phyloP scores from a whole-genome alignment of 2,113 vertebrate species.

The Catagonus wagneri region DNA sequence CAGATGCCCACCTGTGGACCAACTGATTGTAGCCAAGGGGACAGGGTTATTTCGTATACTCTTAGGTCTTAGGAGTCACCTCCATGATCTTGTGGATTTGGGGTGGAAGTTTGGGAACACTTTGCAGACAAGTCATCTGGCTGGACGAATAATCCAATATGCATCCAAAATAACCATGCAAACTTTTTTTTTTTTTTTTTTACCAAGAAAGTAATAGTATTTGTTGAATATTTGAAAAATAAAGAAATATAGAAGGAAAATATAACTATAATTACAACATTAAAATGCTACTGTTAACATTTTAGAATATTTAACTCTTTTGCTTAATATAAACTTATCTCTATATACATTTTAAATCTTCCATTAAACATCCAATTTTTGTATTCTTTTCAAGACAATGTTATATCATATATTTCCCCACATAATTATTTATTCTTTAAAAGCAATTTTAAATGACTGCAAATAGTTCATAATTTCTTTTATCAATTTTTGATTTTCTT shows the following conservation, averaged over 20 bases:
- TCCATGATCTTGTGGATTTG: not conserved
- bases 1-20: not conserved
- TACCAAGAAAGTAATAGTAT: not conserved
- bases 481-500: not conserved
- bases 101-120: not conserved
- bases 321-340: not conserved
- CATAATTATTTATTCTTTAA: not conserved
- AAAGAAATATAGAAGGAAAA: not conserved
- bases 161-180: not conserved
- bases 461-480: not conserved
- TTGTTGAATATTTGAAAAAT: slow-evolving; percentile 18
- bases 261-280: not conserved
- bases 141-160: not conserved
- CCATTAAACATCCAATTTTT: slow-evolving; percentile 18
- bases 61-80: not conserved
- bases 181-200: not conserved
- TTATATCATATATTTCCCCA: not conserved
- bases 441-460: not conserved
- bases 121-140: not conserved
- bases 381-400: not conserved
- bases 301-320: slow-evolving; percentile 15
- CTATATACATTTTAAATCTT: slow-evolving; percentile 10
- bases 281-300: slow-evolving; percentile 1
- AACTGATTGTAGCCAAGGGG: no score
- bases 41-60: not conserved